Conservation (phyloP, 92 coral and sea anemone genomes). For the Paramuricea clavata region DNA sequence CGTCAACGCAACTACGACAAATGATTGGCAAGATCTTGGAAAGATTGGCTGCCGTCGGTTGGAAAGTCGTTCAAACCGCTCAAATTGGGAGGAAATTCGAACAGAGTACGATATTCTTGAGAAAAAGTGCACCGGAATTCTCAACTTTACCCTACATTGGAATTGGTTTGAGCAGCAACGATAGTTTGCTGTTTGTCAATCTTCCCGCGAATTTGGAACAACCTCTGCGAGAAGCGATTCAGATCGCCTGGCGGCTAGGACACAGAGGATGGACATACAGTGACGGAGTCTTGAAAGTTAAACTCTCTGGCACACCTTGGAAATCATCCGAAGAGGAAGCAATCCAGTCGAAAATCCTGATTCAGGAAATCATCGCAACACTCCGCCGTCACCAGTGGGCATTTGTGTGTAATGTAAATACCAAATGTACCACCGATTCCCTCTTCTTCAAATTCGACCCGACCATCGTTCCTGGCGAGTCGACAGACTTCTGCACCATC, state of each 20-base stretch:
- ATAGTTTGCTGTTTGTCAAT: conserved; percentile 61
- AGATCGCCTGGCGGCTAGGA: conserved; percentile 60
- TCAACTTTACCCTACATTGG: conserved; percentile 50
- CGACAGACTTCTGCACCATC: conserved; percentile 40
- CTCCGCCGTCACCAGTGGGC: conserved; percentile 60
- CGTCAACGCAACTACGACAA: conserved; percentile 15
- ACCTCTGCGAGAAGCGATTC: conserved; percentile 48
- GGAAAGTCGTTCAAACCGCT: conserved; percentile 52
- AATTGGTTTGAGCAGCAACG: conserved; percentile 67
- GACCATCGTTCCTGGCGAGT: conserved; percentile 34
- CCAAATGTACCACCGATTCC: conserved; percentile 52
- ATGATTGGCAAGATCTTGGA: conserved; percentile 66
- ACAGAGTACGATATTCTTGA: conserved; percentile 60
- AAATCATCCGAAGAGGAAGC: conserved; percentile 54
- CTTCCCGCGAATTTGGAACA: conserved; percentile 57
- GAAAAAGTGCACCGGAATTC: conserved; percentile 28
- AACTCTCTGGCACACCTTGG: conserved; percentile 68
- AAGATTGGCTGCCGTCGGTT: conserved; percentile 55
- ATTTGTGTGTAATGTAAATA: conserved; percentile 50
- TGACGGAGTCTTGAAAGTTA: conserved; percentile 46
- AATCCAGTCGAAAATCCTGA: conserved; percentile 51
- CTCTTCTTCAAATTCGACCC: conserved; percentile 64
- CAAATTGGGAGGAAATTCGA: conserved; percentile 53
- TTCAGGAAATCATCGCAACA: conserved; percentile 52
- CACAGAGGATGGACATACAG: conserved; percentile 41